These are phyloP conservation scores for Gymnorhina tibicen DNA, from an alignment of 2,113 vertebrate species.

Conservation along the genomic window DNA sequence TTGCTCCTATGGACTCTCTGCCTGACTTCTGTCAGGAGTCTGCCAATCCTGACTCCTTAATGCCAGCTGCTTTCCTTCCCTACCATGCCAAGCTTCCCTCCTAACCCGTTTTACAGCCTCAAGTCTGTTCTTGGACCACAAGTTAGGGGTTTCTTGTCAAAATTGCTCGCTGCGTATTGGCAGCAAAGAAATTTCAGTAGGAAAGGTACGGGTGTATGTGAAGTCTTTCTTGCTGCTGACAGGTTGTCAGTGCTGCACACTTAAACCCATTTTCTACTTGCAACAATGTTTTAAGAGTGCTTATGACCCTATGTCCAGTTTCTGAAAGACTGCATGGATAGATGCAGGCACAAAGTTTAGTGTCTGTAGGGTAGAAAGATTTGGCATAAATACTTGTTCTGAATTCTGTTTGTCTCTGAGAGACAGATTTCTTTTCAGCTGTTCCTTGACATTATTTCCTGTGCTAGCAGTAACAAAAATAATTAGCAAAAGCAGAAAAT, in stretches of 20 bases:
- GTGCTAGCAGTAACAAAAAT: not conserved
- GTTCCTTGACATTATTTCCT: not conserved
- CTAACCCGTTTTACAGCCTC: not conserved
- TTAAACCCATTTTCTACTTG: not conserved
- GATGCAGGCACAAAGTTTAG: not conserved
- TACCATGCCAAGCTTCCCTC: not conserved
- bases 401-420: not conserved
- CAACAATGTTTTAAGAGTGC: not conserved
- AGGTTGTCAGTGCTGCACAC: not conserved
- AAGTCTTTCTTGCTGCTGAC: not conserved
- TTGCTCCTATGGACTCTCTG: not conserved
- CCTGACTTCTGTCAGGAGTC: not conserved
- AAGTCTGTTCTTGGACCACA: not conserved
- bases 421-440: not conserved
- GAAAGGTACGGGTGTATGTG: fast-evolving
- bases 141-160: not conserved
- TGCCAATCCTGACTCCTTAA: not conserved
- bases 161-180: not conserved
- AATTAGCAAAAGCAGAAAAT: not conserved
- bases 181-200: not conserved
- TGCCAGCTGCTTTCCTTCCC: not conserved
- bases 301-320: not conserved
- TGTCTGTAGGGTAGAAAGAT: not conserved
- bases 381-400: not conserved
- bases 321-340: not conserved